These are phyloP conservation scores for Brachyopa scutellaris DNA, from an alignment of 2,888 invertebrate genomes.

Conservation along the genomic window DNA sequence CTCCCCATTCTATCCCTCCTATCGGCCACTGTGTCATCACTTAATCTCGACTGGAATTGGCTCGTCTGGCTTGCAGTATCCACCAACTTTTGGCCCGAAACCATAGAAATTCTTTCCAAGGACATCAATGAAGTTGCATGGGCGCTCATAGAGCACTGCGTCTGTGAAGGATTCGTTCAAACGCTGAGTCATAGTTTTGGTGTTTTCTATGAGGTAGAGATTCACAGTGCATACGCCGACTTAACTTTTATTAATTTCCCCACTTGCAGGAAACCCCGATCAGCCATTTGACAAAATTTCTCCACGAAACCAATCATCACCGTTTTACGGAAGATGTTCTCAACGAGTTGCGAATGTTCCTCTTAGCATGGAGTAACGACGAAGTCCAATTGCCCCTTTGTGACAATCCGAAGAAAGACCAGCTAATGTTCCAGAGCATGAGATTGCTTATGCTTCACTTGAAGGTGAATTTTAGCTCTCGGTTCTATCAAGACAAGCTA, in stretches of 20 bases:
- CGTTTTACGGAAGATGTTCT: slow-evolving; percentile 82
- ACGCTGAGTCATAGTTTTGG: slow-evolving; percentile 86
- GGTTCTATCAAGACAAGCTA: slow-evolving; percentile 85
- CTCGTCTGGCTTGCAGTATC: slow-evolving; percentile 79
- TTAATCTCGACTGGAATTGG: slow-evolving; percentile 80
- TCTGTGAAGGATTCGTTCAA: slow-evolving; percentile 84
- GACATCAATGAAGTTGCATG: slow-evolving; percentile 75
- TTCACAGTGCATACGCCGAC: slow-evolving; percentile 74
- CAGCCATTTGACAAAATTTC: slow-evolving; percentile 84
- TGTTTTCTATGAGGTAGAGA: slow-evolving; percentile 88
- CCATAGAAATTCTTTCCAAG: slow-evolving; percentile 63
- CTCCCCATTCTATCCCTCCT: slow-evolving; percentile 79
- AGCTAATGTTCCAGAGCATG: slow-evolving; percentile 83
- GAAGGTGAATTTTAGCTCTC: slow-evolving; percentile 85
- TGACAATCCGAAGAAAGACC: slow-evolving; percentile 80
- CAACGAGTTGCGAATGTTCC: slow-evolving; percentile 80
- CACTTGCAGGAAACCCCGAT: slow-evolving; percentile 86
- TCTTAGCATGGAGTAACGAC: slow-evolving; percentile 79
- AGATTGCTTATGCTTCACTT: slow-evolving; percentile 85
- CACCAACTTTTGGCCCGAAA: slow-evolving; percentile 77
- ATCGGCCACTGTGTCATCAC: slow-evolving; percentile 76
- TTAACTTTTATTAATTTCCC: background rate
- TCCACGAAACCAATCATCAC: slow-evolving; percentile 83
- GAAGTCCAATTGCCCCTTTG: slow-evolving; percentile 78
- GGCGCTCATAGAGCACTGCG: slow-evolving; percentile 77